Evolutionary conservation across 2,113 vertebrate genomes (phyloP).

Genomic region (Zosterops pallidus): DNA sequence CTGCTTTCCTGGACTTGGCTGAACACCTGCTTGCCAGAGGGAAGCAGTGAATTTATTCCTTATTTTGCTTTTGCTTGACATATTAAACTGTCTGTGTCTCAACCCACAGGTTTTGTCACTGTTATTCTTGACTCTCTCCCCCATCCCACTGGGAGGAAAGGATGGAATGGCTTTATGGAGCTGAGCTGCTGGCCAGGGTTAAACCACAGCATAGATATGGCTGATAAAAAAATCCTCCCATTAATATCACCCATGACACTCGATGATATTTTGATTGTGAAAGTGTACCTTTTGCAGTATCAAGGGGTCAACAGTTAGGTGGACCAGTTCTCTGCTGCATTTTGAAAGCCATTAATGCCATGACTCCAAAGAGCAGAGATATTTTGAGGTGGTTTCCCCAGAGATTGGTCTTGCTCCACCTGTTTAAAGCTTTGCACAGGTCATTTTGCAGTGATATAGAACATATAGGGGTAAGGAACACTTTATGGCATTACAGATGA

Average conservation of each 20-base stretch:
- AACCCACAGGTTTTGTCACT: not conserved
- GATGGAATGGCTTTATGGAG: not conserved
- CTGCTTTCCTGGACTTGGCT: not conserved
- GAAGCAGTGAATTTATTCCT: not conserved
- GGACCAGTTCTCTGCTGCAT: not conserved
- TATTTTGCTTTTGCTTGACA: not conserved
- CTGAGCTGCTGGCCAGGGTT: not conserved
- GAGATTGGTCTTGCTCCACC: not conserved
- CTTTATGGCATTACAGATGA: not conserved
- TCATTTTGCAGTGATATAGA: not conserved
- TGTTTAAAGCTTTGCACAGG: not conserved
- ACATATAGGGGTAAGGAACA: not conserved
- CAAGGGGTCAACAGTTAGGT: not conserved
- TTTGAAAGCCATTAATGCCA: not conserved
- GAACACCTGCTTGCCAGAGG: not conserved
- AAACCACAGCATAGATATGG: not conserved
- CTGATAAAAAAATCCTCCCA: not conserved
- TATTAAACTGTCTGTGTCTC: not conserved
- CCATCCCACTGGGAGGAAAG: rapidly evolving
- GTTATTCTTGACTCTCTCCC: not conserved
- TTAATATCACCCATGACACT: not conserved
- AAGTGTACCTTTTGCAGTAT: not conserved
- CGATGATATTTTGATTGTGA: not conserved
- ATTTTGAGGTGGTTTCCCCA: not conserved
- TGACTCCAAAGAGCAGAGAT: not conserved